Evolutionary conservation across 2,888 invertebrate species (phyloP).

Genomic region (Dasysyrphus tricinctus): DNA sequence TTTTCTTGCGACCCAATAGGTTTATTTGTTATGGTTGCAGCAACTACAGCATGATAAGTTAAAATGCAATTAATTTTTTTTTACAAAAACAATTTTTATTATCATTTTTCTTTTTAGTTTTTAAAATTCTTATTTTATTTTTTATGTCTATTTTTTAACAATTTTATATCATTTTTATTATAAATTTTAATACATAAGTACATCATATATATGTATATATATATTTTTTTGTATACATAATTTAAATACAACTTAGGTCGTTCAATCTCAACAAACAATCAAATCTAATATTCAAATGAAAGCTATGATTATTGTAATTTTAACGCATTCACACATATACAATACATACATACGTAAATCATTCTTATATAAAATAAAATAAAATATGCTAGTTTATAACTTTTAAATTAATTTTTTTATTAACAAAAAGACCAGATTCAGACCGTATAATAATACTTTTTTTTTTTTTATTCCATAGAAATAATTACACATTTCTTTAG

Average conservation of each 20-base stretch:
- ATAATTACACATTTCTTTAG: constrained; percentile 69
- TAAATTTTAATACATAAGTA: constrained; percentile 48
- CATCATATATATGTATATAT: constrained; percentile 42
- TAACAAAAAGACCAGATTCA: constrained; percentile 63
- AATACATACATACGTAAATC: background rate
- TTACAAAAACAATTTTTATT: constrained; percentile 72
- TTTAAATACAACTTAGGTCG: constrained; percentile 62
- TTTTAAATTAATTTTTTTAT: constrained; percentile 6
- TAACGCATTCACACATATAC: constrained; percentile 14
- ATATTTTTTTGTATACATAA: constrained; percentile 55
- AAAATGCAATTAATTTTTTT: constrained; percentile 40
- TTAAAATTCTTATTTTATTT: constrained; percentile 59
- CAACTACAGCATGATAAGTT: too few relatives aligned
- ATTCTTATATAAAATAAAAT: constrained; percentile 22
- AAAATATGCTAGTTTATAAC: constrained; percentile 4
- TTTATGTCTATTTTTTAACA: constrained; percentile 66
- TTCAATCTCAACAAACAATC: constrained; percentile 38
- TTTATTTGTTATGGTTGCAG: too few relatives aligned
- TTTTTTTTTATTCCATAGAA: constrained; percentile 56
- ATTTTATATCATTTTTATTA: constrained; percentile 52
- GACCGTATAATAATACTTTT: constrained; percentile 72
- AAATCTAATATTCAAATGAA: constrained; percentile 29
- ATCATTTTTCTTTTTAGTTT: constrained; percentile 56
- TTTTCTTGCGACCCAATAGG: too few relatives aligned
- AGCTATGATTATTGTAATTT: constrained; percentile 6